Conservation (phyloP, 2,113 vertebrate genomes). For the Muntiacus muntjak region DNA sequence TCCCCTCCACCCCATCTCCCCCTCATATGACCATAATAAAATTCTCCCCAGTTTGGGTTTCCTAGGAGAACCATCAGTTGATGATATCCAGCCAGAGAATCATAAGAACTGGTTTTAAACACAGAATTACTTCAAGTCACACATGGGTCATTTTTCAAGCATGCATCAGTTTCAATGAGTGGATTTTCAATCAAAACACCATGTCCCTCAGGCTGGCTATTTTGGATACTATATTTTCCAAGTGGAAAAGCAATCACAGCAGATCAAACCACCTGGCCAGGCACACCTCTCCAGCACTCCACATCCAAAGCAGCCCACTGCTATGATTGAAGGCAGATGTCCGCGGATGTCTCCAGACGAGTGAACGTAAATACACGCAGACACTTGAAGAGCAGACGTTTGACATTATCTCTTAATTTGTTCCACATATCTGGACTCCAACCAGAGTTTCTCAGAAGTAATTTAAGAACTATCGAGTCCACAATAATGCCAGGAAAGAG, state of each 20-base stretch:
- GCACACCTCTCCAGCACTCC: not conserved
- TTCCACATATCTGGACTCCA: slow-evolving; percentile 5
- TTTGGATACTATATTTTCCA: slow-evolving; percentile 4
- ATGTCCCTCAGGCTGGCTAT: not conserved
- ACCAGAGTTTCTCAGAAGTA: slow-evolving; percentile 7
- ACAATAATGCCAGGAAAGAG: not conserved
- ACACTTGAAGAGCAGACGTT: not conserved
- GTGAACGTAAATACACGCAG: not conserved
- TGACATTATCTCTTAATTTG: slow-evolving; percentile 44
- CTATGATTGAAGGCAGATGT: not conserved
- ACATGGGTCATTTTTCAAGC: slow-evolving; percentile 15
- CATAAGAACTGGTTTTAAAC: slow-evolving; percentile 4
- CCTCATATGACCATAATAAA: not conserved
- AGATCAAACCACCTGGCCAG: not conserved
- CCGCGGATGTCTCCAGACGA: not conserved
- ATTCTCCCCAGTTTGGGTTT: not conserved
- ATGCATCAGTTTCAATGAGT: not conserved
- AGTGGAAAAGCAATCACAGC: not conserved
- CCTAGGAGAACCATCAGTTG: not conserved
- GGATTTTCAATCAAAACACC: slow-evolving; percentile 17
- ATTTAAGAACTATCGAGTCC: not conserved
- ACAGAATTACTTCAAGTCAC: slow-evolving; percentile 28
- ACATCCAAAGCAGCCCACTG: not conserved
- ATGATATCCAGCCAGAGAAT: not conserved
- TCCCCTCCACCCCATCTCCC: not conserved